Percentiles rank a stretch among this genome's conserved stretches.
Evolutionary conservation across 2,113 vertebrate genomes (phyloP).

Genomic region (mouse (Mus musculus)): DNA sequence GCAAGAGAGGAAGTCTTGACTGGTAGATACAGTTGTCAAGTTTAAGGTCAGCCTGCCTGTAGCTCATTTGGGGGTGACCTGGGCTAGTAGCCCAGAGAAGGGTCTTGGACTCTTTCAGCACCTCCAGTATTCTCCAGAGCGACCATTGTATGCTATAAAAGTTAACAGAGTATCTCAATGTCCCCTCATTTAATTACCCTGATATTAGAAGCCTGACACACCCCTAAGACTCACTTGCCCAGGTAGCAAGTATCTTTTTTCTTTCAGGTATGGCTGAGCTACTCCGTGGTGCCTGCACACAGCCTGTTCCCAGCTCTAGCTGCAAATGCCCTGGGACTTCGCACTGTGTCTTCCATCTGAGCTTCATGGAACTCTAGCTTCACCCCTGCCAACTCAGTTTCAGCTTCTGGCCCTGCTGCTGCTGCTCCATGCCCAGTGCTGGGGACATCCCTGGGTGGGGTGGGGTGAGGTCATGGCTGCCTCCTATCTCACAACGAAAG

Average conservation of each 20-base stretch:
- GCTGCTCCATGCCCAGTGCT: neutral
- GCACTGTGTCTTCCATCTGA: neutral
- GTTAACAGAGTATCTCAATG: neutral
- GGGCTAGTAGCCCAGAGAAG: neutral
- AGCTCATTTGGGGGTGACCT: neutral
- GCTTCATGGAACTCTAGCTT: neutral
- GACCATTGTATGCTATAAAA: neutral
- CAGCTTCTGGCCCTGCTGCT: neutral
- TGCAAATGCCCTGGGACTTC: no score
- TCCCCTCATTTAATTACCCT: neutral
- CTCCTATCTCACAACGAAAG: neutral
- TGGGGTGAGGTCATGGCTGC: fast-evolving
- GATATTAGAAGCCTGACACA: neutral
- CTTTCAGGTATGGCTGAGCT: neutral
- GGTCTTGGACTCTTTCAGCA: neutral
- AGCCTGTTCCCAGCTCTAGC: neutral
- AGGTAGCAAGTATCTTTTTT: neutral
- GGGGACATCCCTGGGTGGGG: neutral
- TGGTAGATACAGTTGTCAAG: neutral
- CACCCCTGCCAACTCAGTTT: neutral
- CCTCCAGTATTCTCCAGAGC: neutral
- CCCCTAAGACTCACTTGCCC: neutral
- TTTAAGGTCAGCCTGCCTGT: neutral
- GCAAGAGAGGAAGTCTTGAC: neutral
- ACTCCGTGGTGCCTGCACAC: neutral